Conservation (phyloP, 2,888 invertebrate genomes). For the Myopa testacea region DNA sequence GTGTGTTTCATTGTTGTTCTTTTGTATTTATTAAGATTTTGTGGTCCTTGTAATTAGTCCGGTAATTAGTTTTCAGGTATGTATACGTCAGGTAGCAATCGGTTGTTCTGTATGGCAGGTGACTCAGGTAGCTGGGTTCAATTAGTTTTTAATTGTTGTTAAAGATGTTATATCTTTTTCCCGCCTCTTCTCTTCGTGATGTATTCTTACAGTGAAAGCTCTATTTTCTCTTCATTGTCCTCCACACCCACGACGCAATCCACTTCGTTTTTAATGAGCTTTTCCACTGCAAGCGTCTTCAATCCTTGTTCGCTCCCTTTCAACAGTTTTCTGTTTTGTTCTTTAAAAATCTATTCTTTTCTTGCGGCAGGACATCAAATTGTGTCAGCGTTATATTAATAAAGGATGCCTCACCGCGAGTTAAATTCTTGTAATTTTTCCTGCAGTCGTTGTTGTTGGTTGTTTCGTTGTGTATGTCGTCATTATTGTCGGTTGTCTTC, state of each 20-base stretch:
- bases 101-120: too few species aligned
- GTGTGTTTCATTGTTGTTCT: too few species aligned
- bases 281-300: not conserved
- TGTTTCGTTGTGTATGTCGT: not conserved
- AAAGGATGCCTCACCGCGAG: constrained; percentile 33
- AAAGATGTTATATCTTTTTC: too few species aligned
- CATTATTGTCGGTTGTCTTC: not conserved
- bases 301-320: not conserved
- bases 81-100: too few species aligned
- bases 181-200: too few species aligned
- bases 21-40: too few species aligned
- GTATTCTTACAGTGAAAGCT: too few species aligned
- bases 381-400: constrained; percentile 37
- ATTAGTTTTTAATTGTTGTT: too few species aligned
- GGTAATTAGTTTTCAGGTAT: too few species aligned
- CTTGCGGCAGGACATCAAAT: constrained; percentile 24
- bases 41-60: too few species aligned
- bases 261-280: not conserved
- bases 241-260: not conserved
- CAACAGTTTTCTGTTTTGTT: not conserved
- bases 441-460: constrained; percentile 6
- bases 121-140: too few species aligned
- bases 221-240: not conserved
- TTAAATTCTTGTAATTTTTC: constrained; percentile 30
- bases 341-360: not conserved